A percentile compares a stretch with the other conserved stretches of the same genome.
phyloP scores from a whole-genome alignment of 2,797 vertebrate genomes.

The Columba guinea region DNA sequence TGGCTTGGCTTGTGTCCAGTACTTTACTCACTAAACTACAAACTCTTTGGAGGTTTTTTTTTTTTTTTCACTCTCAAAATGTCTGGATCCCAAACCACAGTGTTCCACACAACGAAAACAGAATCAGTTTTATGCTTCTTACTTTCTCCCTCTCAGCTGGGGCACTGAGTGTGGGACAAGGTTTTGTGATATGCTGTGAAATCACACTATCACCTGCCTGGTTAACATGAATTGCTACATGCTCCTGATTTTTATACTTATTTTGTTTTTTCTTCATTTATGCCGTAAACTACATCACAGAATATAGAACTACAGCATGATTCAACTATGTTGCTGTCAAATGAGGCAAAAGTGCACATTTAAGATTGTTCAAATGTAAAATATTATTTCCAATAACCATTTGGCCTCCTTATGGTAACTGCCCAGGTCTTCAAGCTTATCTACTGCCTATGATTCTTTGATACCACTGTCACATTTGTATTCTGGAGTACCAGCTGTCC shows the following conservation, averaged over 20 bases:
- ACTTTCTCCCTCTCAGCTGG: background rate
- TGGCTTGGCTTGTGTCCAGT: constrained; percentile 63
- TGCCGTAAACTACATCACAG: background rate
- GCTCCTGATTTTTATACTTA: background rate
- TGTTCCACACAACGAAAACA: constrained; percentile 28
- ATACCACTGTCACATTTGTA: background rate
- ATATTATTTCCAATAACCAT: background rate
- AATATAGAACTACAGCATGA: background rate
- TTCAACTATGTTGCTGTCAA: background rate
- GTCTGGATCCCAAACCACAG: constrained; percentile 32
- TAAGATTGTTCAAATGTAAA: background rate
- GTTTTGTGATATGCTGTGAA: background rate
- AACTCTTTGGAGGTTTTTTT: constrained; percentile 34
- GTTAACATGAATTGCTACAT: background rate
- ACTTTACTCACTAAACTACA: constrained; percentile 59
- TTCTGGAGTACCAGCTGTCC: background rate
- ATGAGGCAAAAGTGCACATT: background rate
- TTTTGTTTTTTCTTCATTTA: background rate
- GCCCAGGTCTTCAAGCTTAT: background rate
- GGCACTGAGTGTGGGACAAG: background rate
- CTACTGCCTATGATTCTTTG: background rate
- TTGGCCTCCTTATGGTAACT: background rate
- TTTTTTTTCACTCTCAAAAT: constrained; percentile 4
- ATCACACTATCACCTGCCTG: background rate
- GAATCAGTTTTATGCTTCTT: constrained; percentile 38